These are phyloP conservation scores for Eupsittula cactorum DNA, from an alignment of 2,113 vertebrate genomes.

Conservation along the genomic window DNA sequence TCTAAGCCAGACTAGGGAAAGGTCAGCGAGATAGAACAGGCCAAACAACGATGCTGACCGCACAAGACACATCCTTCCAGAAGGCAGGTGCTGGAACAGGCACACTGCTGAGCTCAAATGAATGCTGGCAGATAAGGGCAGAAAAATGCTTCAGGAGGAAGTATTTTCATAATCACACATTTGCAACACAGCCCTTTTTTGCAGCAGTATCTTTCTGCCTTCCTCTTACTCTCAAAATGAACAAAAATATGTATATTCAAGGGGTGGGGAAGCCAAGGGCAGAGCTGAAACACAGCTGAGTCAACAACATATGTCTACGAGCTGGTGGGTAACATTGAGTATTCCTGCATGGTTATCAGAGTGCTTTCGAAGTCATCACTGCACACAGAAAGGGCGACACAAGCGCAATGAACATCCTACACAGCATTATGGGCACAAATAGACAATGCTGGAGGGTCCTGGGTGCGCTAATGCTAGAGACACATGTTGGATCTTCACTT, in stretches of 20 bases:
- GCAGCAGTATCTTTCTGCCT: conserved; percentile 47
- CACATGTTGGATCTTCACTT: rapidly evolving
- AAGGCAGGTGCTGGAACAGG: neutral
- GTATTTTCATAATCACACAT: conserved; percentile 39
- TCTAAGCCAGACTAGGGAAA: neutral
- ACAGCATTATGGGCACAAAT: neutral
- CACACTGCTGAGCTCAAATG: neutral
- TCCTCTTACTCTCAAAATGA: conserved; percentile 30
- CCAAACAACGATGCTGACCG: rapidly evolving
- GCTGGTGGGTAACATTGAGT: neutral
- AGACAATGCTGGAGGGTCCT: neutral
- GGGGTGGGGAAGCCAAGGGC: conserved; percentile 10
- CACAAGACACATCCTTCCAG: neutral
- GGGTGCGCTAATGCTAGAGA: neutral
- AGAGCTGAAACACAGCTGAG: conserved; percentile 37
- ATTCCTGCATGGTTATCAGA: neutral
- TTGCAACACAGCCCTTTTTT: conserved; percentile 32
- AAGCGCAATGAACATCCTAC: neutral
- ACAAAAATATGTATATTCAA: neutral
- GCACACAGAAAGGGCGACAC: neutral
- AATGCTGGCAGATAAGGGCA: neutral
- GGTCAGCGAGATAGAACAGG: neutral
- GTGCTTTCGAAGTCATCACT: neutral
- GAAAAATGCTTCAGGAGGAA: conserved; percentile 11
- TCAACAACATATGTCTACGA: conserved; percentile 15